Evolutionary conservation across 2,113 vertebrate species (phyloP).

Genomic region (Psophia crepitans): DNA sequence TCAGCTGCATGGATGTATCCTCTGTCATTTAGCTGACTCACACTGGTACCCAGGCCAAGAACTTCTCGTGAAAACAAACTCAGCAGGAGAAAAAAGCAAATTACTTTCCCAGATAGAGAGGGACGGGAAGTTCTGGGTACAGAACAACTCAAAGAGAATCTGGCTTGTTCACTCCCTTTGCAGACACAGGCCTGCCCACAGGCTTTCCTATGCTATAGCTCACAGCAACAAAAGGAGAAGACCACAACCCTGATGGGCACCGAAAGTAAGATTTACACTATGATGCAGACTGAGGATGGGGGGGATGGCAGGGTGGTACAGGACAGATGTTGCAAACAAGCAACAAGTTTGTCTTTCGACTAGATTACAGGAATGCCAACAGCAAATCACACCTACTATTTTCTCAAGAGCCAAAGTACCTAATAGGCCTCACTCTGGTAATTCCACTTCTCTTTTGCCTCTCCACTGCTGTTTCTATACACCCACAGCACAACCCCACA

Average conservation of each 20-base stretch:
- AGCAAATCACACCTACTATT: not conserved
- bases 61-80: not conserved
- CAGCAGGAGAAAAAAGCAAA: not conserved
- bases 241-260: accelerated
- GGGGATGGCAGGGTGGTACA: accelerated
- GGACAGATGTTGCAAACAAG: not conserved
- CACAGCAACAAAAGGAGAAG: accelerated
- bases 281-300: not conserved
- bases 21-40: not conserved
- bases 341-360: not conserved
- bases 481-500: not conserved
- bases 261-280: not conserved
- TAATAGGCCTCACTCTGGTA: not conserved
- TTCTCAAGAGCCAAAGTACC: not conserved
- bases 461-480: accelerated
- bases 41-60: not conserved
- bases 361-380: accelerated
- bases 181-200: no score
- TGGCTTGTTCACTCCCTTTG: accelerated
- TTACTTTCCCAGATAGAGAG: not conserved
- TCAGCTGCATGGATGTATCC: not conserved
- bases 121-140: not conserved
- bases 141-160: not conserved
- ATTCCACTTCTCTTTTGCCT: accelerated
- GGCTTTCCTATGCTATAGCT: not conserved